A percentile compares a stretch with the other conserved stretches of the same genome.
phyloP scores from a whole-genome alignment of 2,113 vertebrate species.

The Pycnonotus jocosus region DNA sequence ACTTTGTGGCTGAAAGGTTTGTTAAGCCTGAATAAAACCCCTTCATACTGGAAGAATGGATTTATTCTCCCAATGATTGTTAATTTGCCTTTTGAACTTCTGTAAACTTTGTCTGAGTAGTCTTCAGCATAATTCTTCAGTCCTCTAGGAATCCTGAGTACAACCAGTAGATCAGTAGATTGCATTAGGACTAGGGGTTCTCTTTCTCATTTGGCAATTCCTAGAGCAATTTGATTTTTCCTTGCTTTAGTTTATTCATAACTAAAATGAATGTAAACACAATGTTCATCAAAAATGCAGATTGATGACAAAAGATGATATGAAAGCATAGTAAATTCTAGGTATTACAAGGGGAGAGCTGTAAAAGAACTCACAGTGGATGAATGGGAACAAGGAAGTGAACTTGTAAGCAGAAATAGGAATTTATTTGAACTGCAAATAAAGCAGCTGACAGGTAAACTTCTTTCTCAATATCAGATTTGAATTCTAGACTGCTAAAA shows the following conservation, averaged over 20 bases:
- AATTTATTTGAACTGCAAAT: not conserved
- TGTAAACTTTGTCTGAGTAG: not conserved
- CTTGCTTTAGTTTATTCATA: not conserved
- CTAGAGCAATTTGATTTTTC: not conserved
- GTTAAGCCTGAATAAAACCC: not conserved
- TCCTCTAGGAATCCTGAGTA: not conserved
- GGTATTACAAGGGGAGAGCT: not conserved
- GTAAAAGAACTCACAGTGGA: not conserved
- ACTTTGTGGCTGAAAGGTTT: not conserved
- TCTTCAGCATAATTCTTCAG: not conserved
- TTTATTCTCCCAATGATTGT: not conserved
- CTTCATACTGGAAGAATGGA: not conserved
- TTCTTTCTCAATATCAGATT: not conserved
- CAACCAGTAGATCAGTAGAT: not conserved
- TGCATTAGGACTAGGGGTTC: not conserved
- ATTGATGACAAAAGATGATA: not conserved
- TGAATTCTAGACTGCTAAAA: not conserved
- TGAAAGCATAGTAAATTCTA: not conserved
- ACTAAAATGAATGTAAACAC: not conserved
- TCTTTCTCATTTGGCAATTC: not conserved
- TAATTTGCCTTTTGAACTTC: not conserved
- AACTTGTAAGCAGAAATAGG: not conserved
- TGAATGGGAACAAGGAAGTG: not conserved
- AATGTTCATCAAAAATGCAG: not conserved
- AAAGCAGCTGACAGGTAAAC: not conserved